Evolutionary conservation across 2,888 invertebrate species (phyloP), one percentile per base, ranked within the genome.

Genomic region (Selenia dentaria): DNA sequence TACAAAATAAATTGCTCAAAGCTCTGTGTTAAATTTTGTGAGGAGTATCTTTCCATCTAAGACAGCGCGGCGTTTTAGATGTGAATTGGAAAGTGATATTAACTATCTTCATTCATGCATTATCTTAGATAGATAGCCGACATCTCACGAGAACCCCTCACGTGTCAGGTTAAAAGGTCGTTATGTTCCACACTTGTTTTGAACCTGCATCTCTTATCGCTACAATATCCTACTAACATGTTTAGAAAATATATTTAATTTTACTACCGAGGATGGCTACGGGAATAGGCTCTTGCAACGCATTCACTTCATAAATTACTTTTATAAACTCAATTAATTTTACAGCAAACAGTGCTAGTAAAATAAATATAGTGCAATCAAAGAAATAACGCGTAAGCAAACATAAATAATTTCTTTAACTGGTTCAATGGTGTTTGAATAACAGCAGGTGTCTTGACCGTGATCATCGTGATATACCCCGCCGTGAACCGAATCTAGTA

Each of bases 81-180:
- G 39, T 53, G 47, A 22, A 44, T 36, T 49, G 51, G 53, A 58
- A 54, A 58, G 54, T 51, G 47, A 44, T 42, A 50, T 34, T 46
- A 37, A 52, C 35, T 49, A 51, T 55, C 49, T 43, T 34, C 42
- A 39, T 43, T 34, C 42, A 39, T 49, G 49, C 52, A 53, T 58
- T 58, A 58, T 58, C 55, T 55, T 32, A 36, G 22, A 8, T 22
- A 58, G 54, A 60, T 54, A 54, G 53, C 56, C 59, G 59, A 55
- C 55, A 49, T 55, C 40, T 49, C 46, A 41, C 51, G 56, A 56
- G 58, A 66, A 61, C 46, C 51, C 44, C 56, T 55, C 64, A 68
- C 74, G 76, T 75, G 76, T 58, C 51, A 61, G 72, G 75, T 73
- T 62, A 69, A 70, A 69, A 69, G 73, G 67, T 72, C 22, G 37